These are phyloP conservation scores for Odontocolon sp. DNA, from an alignment of 2,888 invertebrate genomes.

Conservation along the genomic window DNA sequence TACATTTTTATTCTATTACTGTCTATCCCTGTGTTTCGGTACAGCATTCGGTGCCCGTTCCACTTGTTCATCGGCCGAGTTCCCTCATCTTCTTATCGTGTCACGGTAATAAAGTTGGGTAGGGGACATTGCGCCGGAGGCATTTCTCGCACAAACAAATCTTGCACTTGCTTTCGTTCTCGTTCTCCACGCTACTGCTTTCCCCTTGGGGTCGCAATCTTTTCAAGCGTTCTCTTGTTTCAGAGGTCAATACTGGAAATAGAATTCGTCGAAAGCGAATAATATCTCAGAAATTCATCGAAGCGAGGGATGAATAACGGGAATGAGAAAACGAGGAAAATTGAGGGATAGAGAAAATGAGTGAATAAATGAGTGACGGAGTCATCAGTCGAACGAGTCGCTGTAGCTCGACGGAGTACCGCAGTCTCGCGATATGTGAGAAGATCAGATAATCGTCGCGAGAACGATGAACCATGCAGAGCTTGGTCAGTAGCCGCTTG, in stretches of 20 bases:
- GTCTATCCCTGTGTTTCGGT: too few relatives aligned
- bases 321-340: background rate
- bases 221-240: constrained; percentile 6
- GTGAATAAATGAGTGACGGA: background rate
- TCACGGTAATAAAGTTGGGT: constrained; percentile 52
- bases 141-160: constrained; percentile 58
- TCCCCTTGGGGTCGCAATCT: background rate
- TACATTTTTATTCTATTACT: too few relatives aligned
- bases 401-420: background rate
- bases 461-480: constrained; percentile 4
- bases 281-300: constrained; percentile 25
- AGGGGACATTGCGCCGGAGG: constrained; percentile 54
- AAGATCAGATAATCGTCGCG: constrained; percentile 33
- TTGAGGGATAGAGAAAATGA: background rate
- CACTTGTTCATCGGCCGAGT: constrained; percentile 11
- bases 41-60: too few relatives aligned
- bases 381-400: background rate
- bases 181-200: constrained; percentile 23
- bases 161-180: constrained; percentile 34
- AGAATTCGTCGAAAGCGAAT: constrained; percentile 37
- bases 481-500: constrained; percentile 10
- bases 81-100: constrained; percentile 47
- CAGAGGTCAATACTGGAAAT: constrained; percentile 36
- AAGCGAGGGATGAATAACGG: background rate
- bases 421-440: constrained; percentile 7